A percentile compares a stretch with the other conserved stretches of the same genome.
phyloP scores from a whole-genome alignment of 2,888 invertebrate genomes.

The Sipha maydis region DNA sequence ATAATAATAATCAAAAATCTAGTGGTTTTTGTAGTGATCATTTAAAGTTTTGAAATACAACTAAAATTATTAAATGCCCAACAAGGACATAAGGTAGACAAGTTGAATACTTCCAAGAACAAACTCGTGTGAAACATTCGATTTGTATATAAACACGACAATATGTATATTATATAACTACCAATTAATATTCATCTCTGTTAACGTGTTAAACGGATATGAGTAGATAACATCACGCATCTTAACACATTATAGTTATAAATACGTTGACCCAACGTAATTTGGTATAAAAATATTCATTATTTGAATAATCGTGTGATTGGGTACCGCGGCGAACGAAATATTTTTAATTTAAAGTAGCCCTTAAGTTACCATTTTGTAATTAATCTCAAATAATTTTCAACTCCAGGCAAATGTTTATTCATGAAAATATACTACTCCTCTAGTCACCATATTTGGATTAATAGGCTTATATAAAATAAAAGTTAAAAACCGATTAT shows the following conservation, averaged over 20 bases:
- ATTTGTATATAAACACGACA: neutral
- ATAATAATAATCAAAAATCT: too few relatives aligned
- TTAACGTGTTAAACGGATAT: neutral
- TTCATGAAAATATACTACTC: neutral
- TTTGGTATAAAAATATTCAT: neutral
- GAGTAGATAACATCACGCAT: too few relatives aligned
- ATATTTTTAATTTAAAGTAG: conserved; percentile 35
- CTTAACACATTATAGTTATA: neutral
- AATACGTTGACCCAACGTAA: neutral
- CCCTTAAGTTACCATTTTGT: neutral
- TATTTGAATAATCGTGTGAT: neutral
- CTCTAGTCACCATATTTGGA: neutral
- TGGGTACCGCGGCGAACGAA: neutral
- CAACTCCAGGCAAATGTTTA: conserved; percentile 19
- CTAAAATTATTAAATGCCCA: neutral
- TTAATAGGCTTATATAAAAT: neutral
- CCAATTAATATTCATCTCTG: neutral
- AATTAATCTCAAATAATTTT: conserved; percentile 28
- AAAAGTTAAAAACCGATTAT: neutral
- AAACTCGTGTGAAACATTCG: neutral
- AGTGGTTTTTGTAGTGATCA: too few relatives aligned
- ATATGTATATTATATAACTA: neutral
- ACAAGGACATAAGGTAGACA: neutral
- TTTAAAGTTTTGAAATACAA: too few relatives aligned
- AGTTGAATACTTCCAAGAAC: neutral